Conservation (phyloP, 1,140 invertebrate genomes). For the Bombus breviceps region DNA sequence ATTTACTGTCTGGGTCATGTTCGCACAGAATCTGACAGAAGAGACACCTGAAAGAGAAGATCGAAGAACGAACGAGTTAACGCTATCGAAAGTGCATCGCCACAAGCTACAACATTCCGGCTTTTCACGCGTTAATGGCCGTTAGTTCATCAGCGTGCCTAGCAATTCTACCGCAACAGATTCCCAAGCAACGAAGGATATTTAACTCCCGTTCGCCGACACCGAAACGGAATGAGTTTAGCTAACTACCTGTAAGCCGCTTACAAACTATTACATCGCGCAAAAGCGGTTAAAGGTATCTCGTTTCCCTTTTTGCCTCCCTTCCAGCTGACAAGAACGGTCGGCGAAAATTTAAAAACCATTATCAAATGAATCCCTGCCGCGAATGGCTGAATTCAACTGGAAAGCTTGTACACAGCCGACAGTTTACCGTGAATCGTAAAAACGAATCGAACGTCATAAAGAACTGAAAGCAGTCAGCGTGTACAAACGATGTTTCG, state of each 20-base stretch:
- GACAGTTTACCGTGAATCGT: not conserved
- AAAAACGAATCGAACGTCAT: slow-evolving; percentile 42
- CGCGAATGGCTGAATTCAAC: not conserved
- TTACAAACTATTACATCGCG: slow-evolving; percentile 62
- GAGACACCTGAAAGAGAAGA: not conserved
- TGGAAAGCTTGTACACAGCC: not conserved
- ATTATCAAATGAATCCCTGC: slow-evolving; percentile 28
- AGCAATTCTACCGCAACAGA: slow-evolving; percentile 49
- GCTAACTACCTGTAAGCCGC: slow-evolving; percentile 63
- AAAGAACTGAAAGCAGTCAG: slow-evolving; percentile 25
- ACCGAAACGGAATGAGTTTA: slow-evolving; percentile 51
- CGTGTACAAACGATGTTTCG: slow-evolving; percentile 28
- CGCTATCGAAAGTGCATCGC: slow-evolving; percentile 17
- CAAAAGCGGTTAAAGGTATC: slow-evolving; percentile 40
- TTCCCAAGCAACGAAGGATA: slow-evolving; percentile 45
- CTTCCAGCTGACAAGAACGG: not conserved
- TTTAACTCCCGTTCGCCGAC: slow-evolving; percentile 58
- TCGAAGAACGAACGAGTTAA: slow-evolving; percentile 1
- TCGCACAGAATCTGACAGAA: not conserved
- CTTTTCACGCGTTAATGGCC: slow-evolving; percentile 47
- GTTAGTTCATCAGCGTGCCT: slow-evolving; percentile 29
- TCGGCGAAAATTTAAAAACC: slow-evolving; percentile 42
- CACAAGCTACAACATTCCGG: not conserved
- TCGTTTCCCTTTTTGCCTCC: slow-evolving; percentile 11
- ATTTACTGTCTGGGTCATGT: not conserved